Percentiles rank a stretch among this genome's conserved stretches.
Evolutionary conservation across 2,888 invertebrate genomes (phyloP).

Genomic region (Ophraella communa): DNA sequence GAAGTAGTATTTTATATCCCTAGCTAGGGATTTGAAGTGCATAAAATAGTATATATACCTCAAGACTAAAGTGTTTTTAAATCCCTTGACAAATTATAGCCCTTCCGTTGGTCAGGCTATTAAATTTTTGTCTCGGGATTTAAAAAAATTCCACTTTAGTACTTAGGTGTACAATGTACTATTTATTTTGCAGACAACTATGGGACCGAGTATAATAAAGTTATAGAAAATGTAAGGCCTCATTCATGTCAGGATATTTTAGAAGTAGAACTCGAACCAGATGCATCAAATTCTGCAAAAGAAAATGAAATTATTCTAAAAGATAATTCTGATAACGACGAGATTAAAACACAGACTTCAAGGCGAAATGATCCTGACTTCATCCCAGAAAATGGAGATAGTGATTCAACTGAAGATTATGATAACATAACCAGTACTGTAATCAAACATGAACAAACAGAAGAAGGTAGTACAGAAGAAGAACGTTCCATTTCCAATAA

Average conservation of each 20-base stretch:
- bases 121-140: no score
- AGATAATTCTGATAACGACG: conserved; percentile 12
- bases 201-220: neutral
- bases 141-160: no score
- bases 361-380: neutral
- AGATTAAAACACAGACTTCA: neutral
- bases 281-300: conserved; percentile 7
- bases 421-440: conserved; percentile 24
- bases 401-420: conserved; percentile 18
- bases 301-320: conserved; percentile 3
- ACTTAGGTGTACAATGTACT: neutral
- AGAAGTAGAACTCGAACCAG: conserved; percentile 21
- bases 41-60: no score
- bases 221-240: neutral
- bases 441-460: conserved; percentile 16
- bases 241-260: conserved; percentile 16
- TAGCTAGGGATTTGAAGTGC: no score
- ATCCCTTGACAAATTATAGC: no score
- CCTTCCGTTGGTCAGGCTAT: no score
- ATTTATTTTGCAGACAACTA: conserved; percentile 9
- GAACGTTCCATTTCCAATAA: conserved; percentile 18
- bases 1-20: no score
- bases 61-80: no score
- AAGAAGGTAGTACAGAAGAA: conserved; percentile 22
- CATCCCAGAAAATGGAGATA: neutral